phyloP scores from a whole-genome alignment of 2,113 vertebrate species.

The Sus scrofa region T2T-Sscrofa CM000824.6:84516501-84517000 shows the following conservation, averaged over 20 bases:
- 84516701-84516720: neutral
- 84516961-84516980: neutral
- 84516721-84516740: neutral
- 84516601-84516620: neutral
- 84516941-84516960: accelerated
- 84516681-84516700: neutral
- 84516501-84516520: neutral
- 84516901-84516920: neutral
- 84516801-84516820: neutral
- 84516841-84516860: neutral
- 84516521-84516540: neutral
- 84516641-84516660: neutral
- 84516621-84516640: slow-evolving; percentile 45
- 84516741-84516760: neutral
- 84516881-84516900: neutral
- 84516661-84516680: neutral
- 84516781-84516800: neutral
- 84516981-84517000: neutral
- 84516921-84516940: neutral
- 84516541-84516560: neutral
- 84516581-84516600: neutral
- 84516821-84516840: neutral
- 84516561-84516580: neutral
- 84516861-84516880: neutral
- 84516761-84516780: neutral